Percentiles rank a stretch among this genome's conserved stretches.
These are phyloP conservation scores for Lacerta bilineata DNA, from an alignment of 2,797 vertebrate species.

Conservation along the genomic window DNA sequence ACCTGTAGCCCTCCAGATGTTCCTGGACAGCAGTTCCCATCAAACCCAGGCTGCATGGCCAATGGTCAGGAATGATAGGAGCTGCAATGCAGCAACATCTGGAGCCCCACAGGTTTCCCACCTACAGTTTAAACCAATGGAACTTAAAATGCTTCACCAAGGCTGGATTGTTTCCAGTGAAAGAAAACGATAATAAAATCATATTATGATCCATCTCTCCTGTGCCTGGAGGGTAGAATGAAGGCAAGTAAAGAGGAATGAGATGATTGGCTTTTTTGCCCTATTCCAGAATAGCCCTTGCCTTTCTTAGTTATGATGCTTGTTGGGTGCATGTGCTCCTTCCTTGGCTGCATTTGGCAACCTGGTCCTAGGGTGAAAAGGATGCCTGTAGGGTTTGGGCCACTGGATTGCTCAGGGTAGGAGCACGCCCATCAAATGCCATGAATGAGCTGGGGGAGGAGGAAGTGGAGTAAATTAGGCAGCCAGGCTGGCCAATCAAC, in stretches of 20 bases:
- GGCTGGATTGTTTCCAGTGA: not conserved
- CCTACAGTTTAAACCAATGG: not conserved
- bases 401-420: not conserved
- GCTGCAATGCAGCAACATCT: too few relatives aligned
- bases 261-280: not conserved
- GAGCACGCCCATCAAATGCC: not conserved
- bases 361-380: not conserved
- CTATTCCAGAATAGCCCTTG: not conserved
- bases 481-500: not conserved
- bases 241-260: not conserved
- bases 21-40: too few relatives aligned
- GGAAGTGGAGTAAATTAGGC: not conserved
- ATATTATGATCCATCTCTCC: not conserved
- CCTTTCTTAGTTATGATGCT: not conserved
- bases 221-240: not conserved
- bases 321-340: not conserved
- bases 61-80: too few relatives aligned
- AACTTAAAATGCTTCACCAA: not conserved
- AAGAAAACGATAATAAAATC: constrained; percentile 1
- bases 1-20: not conserved
- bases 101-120: too few relatives aligned
- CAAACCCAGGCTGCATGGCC: too few relatives aligned
- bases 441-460: not conserved
- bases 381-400: not conserved
- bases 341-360: not conserved